Evolutionary conservation across 2,888 invertebrate species (phyloP), one percentile per base, ranked within the genome.

Genomic region (Schizotus pectinicornis): DNA sequence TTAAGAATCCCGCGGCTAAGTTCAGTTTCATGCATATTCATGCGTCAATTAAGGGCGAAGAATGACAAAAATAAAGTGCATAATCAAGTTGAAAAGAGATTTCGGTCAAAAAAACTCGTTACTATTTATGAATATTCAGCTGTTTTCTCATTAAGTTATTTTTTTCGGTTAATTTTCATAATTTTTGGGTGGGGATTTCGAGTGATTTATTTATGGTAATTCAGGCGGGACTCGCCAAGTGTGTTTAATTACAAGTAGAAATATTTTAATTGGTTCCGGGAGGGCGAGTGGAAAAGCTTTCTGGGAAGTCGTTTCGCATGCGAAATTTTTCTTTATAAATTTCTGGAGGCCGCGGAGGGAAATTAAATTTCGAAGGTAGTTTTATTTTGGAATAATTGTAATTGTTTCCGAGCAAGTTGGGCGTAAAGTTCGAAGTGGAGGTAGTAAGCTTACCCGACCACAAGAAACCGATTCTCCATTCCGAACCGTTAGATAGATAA

Each of bases 401-500:
- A 69, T 70, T 69, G 67, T 63, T 68, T 69, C 55, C 58, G 53
- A 65, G 66, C 61, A 62, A 67, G 66, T 59, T 57, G 50, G 58
- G 48, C 56, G 42, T 51, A 41, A 64, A 67, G 59, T 62, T 63
- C 39, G 49, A 58, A 63, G 62, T 60, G 58, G 62, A 64, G 57
- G 60, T 61, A 62, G 55, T 58, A 48, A 60, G 58, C 61, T 63
- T 61, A 58, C 53, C 61, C 66, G 62, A 61, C 66, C 64, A 59
- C 68, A 70, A 69, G 69, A 70, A 70, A 72, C 73, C 72, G 71
- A 74, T 73, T 73, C 67, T 64, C 67, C 68, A 62, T 76, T 76
- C 70, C 73, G 67, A 69, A 62, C 67, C 72, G 73, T 68, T 70
- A 69, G 70, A 71, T 70, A 74, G 74, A 75, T 76, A 75, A 74